A percentile compares a stretch with the other conserved stretches of the same genome.
These are phyloP conservation scores for Graphium colonna DNA, from an alignment of 2,888 invertebrate species.

Conservation along the genomic window DNA sequence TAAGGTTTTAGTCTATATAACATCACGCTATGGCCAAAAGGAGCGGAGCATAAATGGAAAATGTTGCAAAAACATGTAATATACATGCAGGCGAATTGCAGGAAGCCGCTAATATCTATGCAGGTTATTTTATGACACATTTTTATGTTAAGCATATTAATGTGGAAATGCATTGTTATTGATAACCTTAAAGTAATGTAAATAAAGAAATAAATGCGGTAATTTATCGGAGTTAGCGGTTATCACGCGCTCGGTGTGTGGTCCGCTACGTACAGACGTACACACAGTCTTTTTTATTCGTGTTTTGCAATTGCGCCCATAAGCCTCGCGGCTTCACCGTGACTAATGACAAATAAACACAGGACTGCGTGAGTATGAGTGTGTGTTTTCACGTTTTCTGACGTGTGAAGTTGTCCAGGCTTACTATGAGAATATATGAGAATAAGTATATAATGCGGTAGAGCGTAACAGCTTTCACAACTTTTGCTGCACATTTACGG, in stretches of 20 bases:
- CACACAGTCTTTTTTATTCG: neutral
- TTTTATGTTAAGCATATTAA: no score
- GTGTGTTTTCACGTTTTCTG: neutral
- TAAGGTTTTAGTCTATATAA: no score
- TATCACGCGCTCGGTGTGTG: slow-evolving; percentile 1
- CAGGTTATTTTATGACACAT: no score
- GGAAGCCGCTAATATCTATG: no score
- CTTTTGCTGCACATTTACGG: no score
- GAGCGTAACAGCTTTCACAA: no score
- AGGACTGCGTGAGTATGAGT: neutral
- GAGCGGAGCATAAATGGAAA: no score
- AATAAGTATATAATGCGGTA: neutral
- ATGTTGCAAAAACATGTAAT: no score
- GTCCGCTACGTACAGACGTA: neutral
- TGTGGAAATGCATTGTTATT: no score
- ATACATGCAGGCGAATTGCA: no score
- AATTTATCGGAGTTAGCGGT: neutral
- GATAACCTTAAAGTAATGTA: no score
- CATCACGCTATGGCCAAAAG: no score
- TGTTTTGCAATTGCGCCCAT: neutral
- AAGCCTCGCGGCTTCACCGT: neutral
- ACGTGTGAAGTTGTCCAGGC: neutral
- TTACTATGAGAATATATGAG: neutral
- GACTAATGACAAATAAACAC: neutral
- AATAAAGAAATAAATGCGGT: slow-evolving; percentile 2